These are phyloP conservation scores for Agriopis leucophaearia DNA, from an alignment of 2,888 invertebrate genomes.

Conservation along the genomic window DNA sequence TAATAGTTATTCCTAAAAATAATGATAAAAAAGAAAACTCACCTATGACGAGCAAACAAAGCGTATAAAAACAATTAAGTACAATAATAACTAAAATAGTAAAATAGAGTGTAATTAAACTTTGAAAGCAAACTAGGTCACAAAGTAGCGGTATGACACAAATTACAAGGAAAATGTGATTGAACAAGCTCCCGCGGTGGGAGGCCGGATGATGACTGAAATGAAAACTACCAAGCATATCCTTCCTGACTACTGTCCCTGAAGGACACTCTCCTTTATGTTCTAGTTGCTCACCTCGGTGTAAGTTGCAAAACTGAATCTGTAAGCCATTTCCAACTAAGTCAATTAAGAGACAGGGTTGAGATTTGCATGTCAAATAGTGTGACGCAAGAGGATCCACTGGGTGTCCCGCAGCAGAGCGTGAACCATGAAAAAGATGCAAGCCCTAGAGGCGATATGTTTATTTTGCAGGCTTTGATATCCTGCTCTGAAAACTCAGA, in stretches of 20 bases:
- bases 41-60: conserved; percentile 15
- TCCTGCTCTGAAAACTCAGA: conserved; percentile 30
- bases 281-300: conserved; percentile 78
- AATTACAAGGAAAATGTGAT: conserved; percentile 54
- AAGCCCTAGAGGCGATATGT: conserved; percentile 52
- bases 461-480: background rate
- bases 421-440: conserved; percentile 77
- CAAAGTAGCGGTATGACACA: conserved; percentile 40
- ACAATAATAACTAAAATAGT: background rate
- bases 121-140: conserved; percentile 31
- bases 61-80: conserved; percentile 18
- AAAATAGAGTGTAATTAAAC: conserved; percentile 10
- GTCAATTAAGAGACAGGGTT: conserved; percentile 50
- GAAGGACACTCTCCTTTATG: conserved; percentile 82
- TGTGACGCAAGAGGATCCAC: conserved; percentile 67
- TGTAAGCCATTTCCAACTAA: conserved; percentile 28
- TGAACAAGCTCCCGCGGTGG: conserved; percentile 60
- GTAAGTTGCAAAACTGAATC: conserved; percentile 32
- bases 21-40: conserved; percentile 12
- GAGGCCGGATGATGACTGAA: conserved; percentile 69
- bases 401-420: conserved; percentile 75
- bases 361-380: conserved; percentile 49
- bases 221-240: conserved; percentile 72
- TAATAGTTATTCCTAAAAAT: background rate
- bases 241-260: conserved; percentile 69